These are phyloP conservation scores for Thamnophis sirtalis DNA, from an alignment of 2,113 vertebrate species.

Conservation along the genomic window DNA sequence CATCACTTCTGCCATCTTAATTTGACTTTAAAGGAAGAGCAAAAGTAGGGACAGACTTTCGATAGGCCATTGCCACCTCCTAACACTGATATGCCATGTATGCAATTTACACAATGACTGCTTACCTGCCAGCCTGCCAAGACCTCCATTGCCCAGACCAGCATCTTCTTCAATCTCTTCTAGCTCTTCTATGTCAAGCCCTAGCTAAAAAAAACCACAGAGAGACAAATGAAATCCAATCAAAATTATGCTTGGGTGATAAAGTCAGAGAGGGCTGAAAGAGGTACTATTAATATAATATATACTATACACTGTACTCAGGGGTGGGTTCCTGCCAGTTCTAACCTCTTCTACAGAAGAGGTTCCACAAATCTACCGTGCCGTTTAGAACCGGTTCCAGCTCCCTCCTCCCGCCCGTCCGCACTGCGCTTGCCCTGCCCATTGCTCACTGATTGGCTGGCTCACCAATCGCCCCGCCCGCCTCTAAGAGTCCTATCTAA, in stretches of 20 bases:
- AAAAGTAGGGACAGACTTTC: neutral
- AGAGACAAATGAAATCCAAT: neutral
- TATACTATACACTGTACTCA: too few species aligned
- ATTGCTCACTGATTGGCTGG: too few species aligned
- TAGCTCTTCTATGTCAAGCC: conserved; percentile 95
- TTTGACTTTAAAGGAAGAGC: neutral
- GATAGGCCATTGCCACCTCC: neutral
- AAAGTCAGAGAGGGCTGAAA: neutral
- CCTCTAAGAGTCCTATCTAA: too few species aligned
- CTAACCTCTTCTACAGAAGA: too few species aligned
- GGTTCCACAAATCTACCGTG: too few species aligned
- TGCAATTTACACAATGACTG: neutral
- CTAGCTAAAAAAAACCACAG: conserved; percentile 68
- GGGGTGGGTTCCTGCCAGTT: too few species aligned
- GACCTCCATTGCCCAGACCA: conserved; percentile 91
- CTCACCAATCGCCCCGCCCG: too few species aligned
- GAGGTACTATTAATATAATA: neutral
- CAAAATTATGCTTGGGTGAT: neutral
- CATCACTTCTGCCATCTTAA: neutral
- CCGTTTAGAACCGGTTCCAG: too few species aligned
- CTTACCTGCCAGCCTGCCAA: conserved; percentile 92
- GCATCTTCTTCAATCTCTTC: conserved; percentile 97
- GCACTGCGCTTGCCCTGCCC: too few species aligned
- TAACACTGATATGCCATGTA: neutral
- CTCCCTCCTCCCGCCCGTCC: too few species aligned